Evolutionary conservation across 2,113 vertebrate genomes (phyloP).

Genomic region (Lichenostomus cassidix): DNA sequence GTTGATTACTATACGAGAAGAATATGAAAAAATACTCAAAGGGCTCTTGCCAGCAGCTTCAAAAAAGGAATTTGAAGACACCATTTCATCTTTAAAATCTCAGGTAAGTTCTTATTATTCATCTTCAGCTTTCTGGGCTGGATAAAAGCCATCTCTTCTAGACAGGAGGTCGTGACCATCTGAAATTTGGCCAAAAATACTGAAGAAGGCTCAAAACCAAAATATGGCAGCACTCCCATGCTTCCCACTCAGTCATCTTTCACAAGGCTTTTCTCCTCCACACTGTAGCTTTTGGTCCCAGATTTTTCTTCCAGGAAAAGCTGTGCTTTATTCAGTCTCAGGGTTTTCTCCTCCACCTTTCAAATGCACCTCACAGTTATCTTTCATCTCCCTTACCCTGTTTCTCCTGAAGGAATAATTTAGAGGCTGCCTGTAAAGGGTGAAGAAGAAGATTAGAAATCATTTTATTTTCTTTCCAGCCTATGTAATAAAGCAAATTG

Average conservation of each 20-base stretch:
- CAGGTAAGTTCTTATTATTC: slow-evolving; percentile 80
- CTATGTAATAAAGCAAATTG: background rate
- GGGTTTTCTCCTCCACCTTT: background rate
- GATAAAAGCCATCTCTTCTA: background rate
- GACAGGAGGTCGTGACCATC: background rate
- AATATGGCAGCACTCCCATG: background rate
- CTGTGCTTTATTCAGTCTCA: background rate
- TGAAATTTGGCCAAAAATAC: background rate
- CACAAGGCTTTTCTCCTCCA: background rate
- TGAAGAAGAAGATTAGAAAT: background rate
- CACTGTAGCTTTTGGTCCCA: background rate
- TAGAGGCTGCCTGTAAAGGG: background rate
- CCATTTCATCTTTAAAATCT: slow-evolving; percentile 89
- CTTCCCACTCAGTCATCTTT: background rate
- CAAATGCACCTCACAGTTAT: background rate
- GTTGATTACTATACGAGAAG: slow-evolving; percentile 85
- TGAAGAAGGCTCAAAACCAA: background rate
- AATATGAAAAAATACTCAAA: slow-evolving; percentile 88
- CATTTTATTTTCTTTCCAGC: background rate
- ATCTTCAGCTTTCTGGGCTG: background rate
- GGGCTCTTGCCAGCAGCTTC: slow-evolving; percentile 88
- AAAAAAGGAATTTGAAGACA: slow-evolving; percentile 90
- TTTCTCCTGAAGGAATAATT: background rate
- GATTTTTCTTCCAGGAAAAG: background rate
- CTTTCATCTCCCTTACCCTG: background rate